Conservation (phyloP, 2,113 vertebrate species). For the Diadophis punctatus region DNA sequence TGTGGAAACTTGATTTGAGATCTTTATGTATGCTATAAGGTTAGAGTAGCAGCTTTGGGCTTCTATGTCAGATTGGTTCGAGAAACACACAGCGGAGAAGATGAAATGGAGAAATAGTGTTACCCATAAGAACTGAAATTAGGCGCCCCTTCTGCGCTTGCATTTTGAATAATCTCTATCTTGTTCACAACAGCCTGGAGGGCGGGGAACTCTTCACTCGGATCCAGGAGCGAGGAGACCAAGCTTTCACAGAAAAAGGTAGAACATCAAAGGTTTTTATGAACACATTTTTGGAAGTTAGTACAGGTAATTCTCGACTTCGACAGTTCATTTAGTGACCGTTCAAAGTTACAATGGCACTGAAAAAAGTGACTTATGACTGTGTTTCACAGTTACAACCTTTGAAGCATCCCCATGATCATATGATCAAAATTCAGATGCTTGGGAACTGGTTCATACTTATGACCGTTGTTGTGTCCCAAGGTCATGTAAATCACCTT, state of each 20-base stretch:
- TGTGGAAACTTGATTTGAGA: background rate
- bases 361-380: no score
- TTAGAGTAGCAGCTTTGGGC: background rate
- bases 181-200: conserved; percentile 86
- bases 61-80: background rate
- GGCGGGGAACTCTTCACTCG: conserved; percentile 96
- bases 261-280: conserved; percentile 33
- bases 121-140: background rate
- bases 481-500: no score
- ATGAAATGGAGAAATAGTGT: conserved; percentile 3
- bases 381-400: no score
- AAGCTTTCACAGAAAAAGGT: conserved; percentile 98
- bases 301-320: no score
- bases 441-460: no score
- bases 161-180: background rate
- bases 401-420: no score
- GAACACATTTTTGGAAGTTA: background rate
- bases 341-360: no score
- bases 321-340: no score
- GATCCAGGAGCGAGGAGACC: conserved; percentile 95
- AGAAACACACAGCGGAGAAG: background rate
- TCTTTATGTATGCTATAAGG: background rate
- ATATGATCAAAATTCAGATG: no score
- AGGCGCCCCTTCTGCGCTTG: background rate
- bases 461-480: no score